phyloP scores from a whole-genome alignment of 2,888 invertebrate genomes.

The Anticlea derivata region DNA sequence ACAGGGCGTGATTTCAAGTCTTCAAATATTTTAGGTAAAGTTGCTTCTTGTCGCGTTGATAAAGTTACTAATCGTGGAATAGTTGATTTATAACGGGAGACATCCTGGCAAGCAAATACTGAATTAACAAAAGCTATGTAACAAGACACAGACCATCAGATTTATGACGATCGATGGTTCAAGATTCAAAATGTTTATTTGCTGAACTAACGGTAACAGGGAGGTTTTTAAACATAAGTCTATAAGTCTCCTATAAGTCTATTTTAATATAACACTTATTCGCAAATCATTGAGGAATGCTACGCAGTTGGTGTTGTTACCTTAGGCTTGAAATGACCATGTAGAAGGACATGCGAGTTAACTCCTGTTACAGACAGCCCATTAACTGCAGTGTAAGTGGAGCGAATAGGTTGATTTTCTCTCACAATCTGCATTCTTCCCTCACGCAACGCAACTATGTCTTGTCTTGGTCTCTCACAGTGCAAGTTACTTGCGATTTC shows the following conservation, averaged over 20 bases:
- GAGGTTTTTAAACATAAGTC: too few relatives aligned
- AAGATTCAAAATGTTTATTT: too few relatives aligned
- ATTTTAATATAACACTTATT: too few relatives aligned
- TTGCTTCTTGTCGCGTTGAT: constrained; percentile 57
- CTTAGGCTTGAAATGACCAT: constrained; percentile 54
- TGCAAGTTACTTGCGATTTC: constrained; percentile 88
- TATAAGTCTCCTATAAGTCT: too few relatives aligned
- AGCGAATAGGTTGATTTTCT: constrained; percentile 79
- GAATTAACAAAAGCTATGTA: not conserved
- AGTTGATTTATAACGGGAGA: constrained; percentile 49
- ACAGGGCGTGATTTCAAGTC: constrained; percentile 57
- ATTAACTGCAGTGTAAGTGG: constrained; percentile 66
- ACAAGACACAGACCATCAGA: too few relatives aligned
- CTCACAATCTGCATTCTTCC: constrained; percentile 83
- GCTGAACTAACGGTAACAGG: too few relatives aligned
- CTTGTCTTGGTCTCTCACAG: constrained; percentile 80
- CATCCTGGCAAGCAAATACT: constrained; percentile 45
- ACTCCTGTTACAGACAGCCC: constrained; percentile 54
- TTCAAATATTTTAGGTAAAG: constrained; percentile 49
- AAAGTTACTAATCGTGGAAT: constrained; percentile 60
- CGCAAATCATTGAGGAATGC: too few relatives aligned
- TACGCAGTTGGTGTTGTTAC: too few relatives aligned
- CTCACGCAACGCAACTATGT: constrained; percentile 71
- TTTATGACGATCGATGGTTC: too few relatives aligned
- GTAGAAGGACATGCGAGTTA: constrained; percentile 54